Evolutionary conservation across 1,140 invertebrate genomes (phyloP).

Genomic region (Brachystomella parvula): DNA sequence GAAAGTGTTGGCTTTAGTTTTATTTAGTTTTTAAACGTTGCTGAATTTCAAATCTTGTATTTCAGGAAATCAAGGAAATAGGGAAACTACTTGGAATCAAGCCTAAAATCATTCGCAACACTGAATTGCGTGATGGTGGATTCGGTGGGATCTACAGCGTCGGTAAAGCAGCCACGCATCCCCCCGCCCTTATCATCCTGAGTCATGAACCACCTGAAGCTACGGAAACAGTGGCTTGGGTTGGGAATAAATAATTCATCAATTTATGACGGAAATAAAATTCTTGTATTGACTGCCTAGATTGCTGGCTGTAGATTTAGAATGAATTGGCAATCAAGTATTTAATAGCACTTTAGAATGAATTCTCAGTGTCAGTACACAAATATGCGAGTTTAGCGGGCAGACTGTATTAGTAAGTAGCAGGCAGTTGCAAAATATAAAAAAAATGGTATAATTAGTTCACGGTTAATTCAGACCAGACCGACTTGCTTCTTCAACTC

Average conservation of each 20-base stretch:
- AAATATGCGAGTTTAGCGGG: neutral
- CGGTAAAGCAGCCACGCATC: conserved; percentile 66
- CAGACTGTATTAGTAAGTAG: neutral
- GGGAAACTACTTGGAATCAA: conserved; percentile 55
- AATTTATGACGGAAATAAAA: too few species aligned
- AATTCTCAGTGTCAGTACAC: too few species aligned
- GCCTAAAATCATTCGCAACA: conserved; percentile 62
- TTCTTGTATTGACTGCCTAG: too few species aligned
- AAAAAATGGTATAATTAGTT: neutral
- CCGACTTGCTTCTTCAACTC: conserved; percentile 78
- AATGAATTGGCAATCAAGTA: too few species aligned
- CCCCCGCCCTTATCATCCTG: conserved; percentile 70
- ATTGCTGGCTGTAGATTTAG: too few species aligned
- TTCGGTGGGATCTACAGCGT: conserved; percentile 83
- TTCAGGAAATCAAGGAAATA: conserved; percentile 60
- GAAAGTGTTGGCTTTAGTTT: conserved; percentile 17
- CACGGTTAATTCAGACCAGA: conserved; percentile 62
- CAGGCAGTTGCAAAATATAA: neutral
- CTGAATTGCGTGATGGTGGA: conserved; percentile 61
- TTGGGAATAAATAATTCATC: too few species aligned
- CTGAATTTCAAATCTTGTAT: conserved; percentile 10
- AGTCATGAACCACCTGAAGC: conserved; percentile 60
- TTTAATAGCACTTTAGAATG: neutral
- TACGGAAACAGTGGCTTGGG: conserved; percentile 70
- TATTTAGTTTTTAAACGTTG: neutral